Base-by-base conservation (phyloP, 2,797 vertebrate species). In the Anabas testudineus region DNA sequence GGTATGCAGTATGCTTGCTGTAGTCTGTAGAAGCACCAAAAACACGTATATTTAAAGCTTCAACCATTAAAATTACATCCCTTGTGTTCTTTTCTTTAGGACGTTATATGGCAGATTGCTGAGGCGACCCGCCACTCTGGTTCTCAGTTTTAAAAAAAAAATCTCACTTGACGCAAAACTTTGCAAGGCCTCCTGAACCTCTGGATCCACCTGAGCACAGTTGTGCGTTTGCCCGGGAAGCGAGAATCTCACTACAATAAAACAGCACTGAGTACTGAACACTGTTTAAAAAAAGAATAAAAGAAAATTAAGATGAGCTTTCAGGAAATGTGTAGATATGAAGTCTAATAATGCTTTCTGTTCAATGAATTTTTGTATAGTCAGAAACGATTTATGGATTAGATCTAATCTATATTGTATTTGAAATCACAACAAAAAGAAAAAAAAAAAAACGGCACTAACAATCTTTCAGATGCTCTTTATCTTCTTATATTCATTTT, bases 41-140 rank as follows among this genome's bases (percentile, higher is more conserved):
- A 32, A 2, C 24, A n/a, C 10, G 9, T 37, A 7, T 12, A 3
- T 56, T 51, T 26, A 34, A 36, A 0, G 9, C 6, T 26, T 26
- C 15, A 6, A 0, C 32, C 6, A 4, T 30, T 71, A 49, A 47
- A 39, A 52, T 15, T 1, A 16, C 13, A 1, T 24, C 1, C 26
- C 1, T 55, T 61, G 10, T 79, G n/a, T 63, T 66, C 89, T 68
- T 87, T 90, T 87, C 51, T 94, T 87, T 82, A 99, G 98, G 98
- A 69, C 95, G 97, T 42, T 99, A 99, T 76, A 97, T 99, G 97
- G 98, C 98, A 42, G 98, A 99, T 87, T 97, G 94, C 92, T 99
- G 95, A 99, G 89, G 68, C 41, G 76, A 71, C 84, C 65, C 80
- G 78, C 81, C 73, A 73, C 81, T 39, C 78, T 43, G 60, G 81